These are phyloP conservation scores for Hepsetus odoe DNA, from an alignment of 2,113 vertebrate genomes.

Conservation along the genomic window DNA sequence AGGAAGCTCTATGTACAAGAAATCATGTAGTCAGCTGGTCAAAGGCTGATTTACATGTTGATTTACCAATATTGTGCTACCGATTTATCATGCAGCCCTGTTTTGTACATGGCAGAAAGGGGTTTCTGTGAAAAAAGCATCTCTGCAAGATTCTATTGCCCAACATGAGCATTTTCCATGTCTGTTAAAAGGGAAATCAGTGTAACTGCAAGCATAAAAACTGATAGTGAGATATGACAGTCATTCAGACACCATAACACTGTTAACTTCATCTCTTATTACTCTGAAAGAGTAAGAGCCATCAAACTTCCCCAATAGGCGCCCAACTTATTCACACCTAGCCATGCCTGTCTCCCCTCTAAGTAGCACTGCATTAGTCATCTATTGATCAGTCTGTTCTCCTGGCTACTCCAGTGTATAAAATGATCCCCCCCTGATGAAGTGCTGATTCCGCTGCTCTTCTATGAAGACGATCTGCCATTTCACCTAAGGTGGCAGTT, in stretches of 20 bases:
- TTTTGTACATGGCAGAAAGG: neutral
- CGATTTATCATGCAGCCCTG: neutral
- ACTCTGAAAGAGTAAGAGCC: neutral
- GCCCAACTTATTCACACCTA: slow-evolving; percentile 17
- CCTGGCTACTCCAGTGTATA: slow-evolving; percentile 50
- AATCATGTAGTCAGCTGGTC: too few relatives aligned
- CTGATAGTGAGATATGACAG: neutral
- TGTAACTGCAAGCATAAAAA: neutral
- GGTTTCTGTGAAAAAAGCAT: neutral
- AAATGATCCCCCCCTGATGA: slow-evolving; percentile 53
- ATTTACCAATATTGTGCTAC: neutral
- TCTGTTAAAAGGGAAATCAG: neutral
- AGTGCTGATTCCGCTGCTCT: slow-evolving; percentile 56
- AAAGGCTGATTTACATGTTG: too few relatives aligned
- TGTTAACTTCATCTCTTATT: slow-evolving; percentile 30
- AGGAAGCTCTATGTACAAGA: too few relatives aligned
- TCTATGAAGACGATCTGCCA: slow-evolving; percentile 47
- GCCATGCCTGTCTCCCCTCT: neutral
- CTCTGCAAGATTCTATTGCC: neutral
- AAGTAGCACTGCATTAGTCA: slow-evolving; percentile 57
- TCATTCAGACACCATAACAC: neutral
- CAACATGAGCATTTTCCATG: neutral
- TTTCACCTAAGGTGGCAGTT: slow-evolving; percentile 59
- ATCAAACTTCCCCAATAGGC: neutral
- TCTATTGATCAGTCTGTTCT: slow-evolving; percentile 57